A percentile compares a stretch with the other conserved stretches of the same genome.
Conservation (phyloP, 2,113 vertebrate species). For the Boleophthalmus pectinirostris region DNA sequence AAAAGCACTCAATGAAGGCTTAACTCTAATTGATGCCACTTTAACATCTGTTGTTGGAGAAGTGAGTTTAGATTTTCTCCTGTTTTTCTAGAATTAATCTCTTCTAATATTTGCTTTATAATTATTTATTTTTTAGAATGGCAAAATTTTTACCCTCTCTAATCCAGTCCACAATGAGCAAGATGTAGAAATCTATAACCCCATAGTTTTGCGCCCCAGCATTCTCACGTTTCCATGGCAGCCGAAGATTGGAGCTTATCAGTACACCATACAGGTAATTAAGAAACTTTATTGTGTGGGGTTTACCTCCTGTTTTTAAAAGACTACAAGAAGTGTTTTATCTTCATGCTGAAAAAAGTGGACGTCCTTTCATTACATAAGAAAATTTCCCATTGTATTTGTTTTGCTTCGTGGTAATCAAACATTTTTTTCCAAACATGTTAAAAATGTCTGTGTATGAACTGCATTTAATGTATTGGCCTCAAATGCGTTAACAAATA, state of each 20-base stretch:
- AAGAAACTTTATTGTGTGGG: not conserved
- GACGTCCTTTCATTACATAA: too few species aligned
- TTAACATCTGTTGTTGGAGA: conserved; percentile 86
- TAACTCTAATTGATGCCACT: conserved; percentile 81
- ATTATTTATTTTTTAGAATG: conserved; percentile 73
- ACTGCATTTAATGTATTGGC: too few species aligned
- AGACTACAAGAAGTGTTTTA: too few species aligned
- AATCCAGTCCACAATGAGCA: conserved; percentile 89
- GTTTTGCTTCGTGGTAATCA: too few species aligned
- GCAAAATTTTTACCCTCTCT: conserved; percentile 77
- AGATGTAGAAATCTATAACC: conserved; percentile 91
- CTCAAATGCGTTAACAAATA: too few species aligned
- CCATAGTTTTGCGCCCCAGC: conserved; percentile 86
- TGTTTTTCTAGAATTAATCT: not conserved
- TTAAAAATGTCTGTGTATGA: too few species aligned
- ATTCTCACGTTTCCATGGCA: conserved; percentile 98
- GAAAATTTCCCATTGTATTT: too few species aligned
- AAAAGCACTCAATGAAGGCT: conserved; percentile 80
- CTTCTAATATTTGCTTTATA: conserved; percentile 2
- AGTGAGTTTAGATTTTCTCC: conserved; percentile 68
- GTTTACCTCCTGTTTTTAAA: not conserved
- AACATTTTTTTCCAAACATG: too few species aligned
- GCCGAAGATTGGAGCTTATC: conserved; percentile 88
- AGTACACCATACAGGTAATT: conserved; percentile 89
- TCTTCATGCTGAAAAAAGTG: too few species aligned